phyloP scores from a whole-genome alignment of 2,797 vertebrate species.

The Micrastur ruficollis region DNA sequence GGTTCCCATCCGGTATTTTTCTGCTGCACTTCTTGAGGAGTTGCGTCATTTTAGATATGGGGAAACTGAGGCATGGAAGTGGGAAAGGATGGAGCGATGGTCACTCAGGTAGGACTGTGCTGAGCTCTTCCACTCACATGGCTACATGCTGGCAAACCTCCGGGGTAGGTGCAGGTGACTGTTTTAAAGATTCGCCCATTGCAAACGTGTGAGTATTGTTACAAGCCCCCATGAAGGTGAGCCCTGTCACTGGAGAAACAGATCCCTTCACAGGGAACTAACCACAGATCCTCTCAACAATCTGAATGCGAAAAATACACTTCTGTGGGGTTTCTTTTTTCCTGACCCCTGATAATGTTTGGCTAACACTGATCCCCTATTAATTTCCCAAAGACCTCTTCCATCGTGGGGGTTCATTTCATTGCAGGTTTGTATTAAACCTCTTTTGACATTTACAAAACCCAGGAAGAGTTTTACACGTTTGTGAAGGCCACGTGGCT shows the following conservation, averaged over 20 bases:
- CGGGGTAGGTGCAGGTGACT: neutral
- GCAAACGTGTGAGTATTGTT: rapidly evolving
- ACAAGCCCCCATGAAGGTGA: neutral
- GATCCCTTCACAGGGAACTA: neutral
- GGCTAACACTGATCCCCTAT: neutral
- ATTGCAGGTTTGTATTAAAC: neutral
- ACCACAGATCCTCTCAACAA: neutral
- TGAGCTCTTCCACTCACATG: neutral
- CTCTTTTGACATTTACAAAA: neutral
- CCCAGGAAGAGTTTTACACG: neutral
- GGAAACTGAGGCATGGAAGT: neutral
- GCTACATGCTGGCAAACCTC: neutral
- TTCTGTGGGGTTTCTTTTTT: neutral
- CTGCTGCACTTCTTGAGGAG: neutral
- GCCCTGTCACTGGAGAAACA: neutral
- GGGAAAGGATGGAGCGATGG: neutral
- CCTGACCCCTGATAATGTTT: neutral
- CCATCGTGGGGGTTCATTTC: neutral
- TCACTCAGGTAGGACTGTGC: neutral
- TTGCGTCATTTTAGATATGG: neutral
- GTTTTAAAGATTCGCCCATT: neutral
- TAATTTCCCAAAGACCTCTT: neutral
- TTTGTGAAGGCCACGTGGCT: neutral
- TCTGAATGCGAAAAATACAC: neutral
- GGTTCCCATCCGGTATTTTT: neutral